These are phyloP conservation scores for Enteromius viviparus DNA, from an alignment of 2,797 vertebrate genomes.

Conservation along the genomic window DNA sequence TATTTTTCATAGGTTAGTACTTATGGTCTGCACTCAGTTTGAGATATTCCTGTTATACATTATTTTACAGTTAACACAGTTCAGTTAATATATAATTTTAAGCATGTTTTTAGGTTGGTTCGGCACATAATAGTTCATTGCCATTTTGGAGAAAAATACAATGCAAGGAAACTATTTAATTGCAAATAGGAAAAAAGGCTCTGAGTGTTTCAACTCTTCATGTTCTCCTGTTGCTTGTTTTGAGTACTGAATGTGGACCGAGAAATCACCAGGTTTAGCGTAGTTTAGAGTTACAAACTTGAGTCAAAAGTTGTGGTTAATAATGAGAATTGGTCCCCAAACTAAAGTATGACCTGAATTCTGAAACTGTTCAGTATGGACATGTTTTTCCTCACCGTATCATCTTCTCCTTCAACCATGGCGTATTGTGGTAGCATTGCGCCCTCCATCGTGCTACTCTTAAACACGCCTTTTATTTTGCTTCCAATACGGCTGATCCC, in stretches of 20 bases:
- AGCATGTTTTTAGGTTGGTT: not conserved
- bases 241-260: not conserved
- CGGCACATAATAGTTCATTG: not conserved
- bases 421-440: conserved; percentile 83
- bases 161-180: not conserved
- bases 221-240: not conserved
- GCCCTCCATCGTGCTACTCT: conserved; percentile 92
- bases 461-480: conserved; percentile 95
- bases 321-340: not conserved
- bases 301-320: not conserved
- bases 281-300: not conserved
- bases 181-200: not conserved
- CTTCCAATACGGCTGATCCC: conserved; percentile 93
- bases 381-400: conserved; percentile 76
- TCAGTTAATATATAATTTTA: no score
- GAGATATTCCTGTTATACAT: no score
- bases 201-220: not conserved
- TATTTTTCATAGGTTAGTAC: no score
- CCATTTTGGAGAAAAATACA: not conserved
- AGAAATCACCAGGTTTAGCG: not conserved
- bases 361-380: not conserved
- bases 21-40: no score
- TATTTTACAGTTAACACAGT: no score
- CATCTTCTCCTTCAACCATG: conserved; percentile 83
- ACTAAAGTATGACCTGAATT: not conserved